Base-by-base conservation (phyloP, 2,797 vertebrate genomes). In the Discoglossus pictus region DNA sequence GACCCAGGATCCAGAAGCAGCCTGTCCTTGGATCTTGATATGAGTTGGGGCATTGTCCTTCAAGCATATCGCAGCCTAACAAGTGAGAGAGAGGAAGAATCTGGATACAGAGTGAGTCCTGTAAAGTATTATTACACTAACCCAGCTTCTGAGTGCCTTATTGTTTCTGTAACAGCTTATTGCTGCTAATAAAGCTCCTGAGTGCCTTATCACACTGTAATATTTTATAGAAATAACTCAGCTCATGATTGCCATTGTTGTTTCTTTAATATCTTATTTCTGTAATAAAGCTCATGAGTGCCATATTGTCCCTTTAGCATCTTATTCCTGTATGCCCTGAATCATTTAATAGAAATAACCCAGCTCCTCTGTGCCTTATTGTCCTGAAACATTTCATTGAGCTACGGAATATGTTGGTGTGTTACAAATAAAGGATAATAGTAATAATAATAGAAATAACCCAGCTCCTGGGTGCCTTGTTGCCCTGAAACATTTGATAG, bases 151-250 rank as follows among this genome's bases (percentile, higher is more conserved):
- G n/a, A n/a, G n/a, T n/a, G n/a, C n/a, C n/a, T n/a, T n/a, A 5
- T 9, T 27, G 12, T 8, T 34, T 3, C 31, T 10, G 10, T 48
- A 23, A 17, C 7, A 34, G 35, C 13, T 2, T 24, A 48, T 3
- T 23, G 13, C 11, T 16, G 25, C n/a, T 53, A 35, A 53, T 7
- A 25, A 8, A n/a, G 78, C 83, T 89, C 17, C 82, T 74, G 17
- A 78, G 84, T 77, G 15, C n/a, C 54, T 43, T 43, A 58, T 58
- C 17, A 27, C 38, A 36, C 20, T 53, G 27, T 53, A 53, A 53
- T 11, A 13, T 36, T 31, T 18, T 36, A 53, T 88, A 89, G 76
- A 83, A 87, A 52, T 25, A 70, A 12, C 35, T n/a, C 89, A 68
- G 82, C 46, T 48, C 21, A 34, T 15, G 35, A 55, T 34, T 23